Conservation (phyloP, 1,140 invertebrate species). For the Solenopsis fugax region DNA sequence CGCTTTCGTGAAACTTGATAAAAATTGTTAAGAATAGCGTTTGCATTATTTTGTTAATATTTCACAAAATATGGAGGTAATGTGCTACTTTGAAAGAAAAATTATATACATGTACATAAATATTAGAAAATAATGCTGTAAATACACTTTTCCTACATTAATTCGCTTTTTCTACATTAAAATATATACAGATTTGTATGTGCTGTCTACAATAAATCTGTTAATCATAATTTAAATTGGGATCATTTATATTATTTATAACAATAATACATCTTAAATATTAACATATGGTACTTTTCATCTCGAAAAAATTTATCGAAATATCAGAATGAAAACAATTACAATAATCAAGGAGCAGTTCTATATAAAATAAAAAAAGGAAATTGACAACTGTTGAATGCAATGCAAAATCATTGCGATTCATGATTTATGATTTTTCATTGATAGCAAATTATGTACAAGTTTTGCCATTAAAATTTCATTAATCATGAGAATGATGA, state of each 20-base stretch:
- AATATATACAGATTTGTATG: neutral
- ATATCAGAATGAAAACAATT: neutral
- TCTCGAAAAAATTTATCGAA: neutral
- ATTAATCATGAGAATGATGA: neutral
- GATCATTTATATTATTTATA: constrained; percentile 17
- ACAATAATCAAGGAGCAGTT: neutral
- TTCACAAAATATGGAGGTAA: neutral
- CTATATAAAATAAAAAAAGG: neutral
- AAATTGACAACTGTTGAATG: neutral
- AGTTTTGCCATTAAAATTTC: neutral
- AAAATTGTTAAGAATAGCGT: neutral
- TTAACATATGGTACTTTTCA: neutral
- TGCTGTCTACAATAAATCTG: neutral
- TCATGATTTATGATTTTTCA: neutral
- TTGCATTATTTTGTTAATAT: neutral
- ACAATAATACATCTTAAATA: neutral
- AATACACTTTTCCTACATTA: neutral
- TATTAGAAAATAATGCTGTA: neutral
- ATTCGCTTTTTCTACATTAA: neutral
- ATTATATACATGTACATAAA: neutral
- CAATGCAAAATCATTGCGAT: neutral
- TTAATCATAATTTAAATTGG: constrained; percentile 1
- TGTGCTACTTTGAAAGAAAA: neutral
- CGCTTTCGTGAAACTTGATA: neutral
- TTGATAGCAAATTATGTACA: neutral